Conservation (phyloP, 2,113 vertebrate genomes). For the Engraulis encrasicolus region DNA sequence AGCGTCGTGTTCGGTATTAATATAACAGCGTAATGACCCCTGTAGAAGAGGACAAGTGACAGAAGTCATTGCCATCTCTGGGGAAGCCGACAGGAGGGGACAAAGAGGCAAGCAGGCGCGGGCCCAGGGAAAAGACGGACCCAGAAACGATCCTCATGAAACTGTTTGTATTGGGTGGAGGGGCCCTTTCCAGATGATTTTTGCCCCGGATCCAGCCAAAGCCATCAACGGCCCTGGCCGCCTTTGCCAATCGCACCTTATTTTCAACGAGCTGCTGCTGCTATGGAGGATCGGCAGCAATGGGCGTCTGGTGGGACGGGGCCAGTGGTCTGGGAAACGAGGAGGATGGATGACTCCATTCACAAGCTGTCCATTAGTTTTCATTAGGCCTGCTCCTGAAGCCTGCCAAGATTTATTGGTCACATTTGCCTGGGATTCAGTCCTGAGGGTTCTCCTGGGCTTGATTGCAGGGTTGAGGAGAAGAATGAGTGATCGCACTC, state of each 20-base stretch:
- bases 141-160: too few relatives aligned
- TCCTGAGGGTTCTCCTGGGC: conserved; percentile 66
- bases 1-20: not conserved
- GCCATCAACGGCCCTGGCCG: too few relatives aligned
- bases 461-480: conserved; percentile 66
- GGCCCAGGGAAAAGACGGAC: too few relatives aligned
- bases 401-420: conserved; percentile 75
- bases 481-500: conserved; percentile 62
- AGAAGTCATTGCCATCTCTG: not conserved
- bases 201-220: too few relatives aligned
- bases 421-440: conserved; percentile 75
- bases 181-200: too few relatives aligned
- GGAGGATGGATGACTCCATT: conserved; percentile 69
- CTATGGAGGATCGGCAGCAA: too few relatives aligned
- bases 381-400: conserved; percentile 72
- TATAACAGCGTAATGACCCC: not conserved
- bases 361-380: conserved; percentile 76
- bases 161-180: too few relatives aligned
- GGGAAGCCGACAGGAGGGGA: too few relatives aligned
- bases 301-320: conserved; percentile 12
- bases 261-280: not conserved
- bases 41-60: not conserved
- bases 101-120: too few relatives aligned
- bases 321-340: conserved; percentile 59
- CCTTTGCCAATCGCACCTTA: not conserved